Percentiles rank a stretch among this genome's conserved stretches.
Conservation (phyloP, 2,113 vertebrate species). For the Antennarius striatus region DNA sequence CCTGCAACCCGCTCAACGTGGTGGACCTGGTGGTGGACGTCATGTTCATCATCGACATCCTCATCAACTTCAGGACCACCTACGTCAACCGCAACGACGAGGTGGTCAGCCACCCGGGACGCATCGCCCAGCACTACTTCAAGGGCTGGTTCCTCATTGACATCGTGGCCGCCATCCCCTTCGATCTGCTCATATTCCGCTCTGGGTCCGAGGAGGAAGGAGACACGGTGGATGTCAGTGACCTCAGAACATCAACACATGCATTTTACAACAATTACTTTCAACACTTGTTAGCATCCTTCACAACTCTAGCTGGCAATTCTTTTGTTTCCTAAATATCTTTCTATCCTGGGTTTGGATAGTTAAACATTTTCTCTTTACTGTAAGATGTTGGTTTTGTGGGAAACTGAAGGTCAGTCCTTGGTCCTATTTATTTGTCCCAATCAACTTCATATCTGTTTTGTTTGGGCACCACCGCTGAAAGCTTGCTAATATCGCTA, state of each 20-base stretch:
- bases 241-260: not conserved
- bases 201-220: slow-evolving; percentile 88
- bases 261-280: too few relatives aligned
- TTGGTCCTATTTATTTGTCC: too few relatives aligned
- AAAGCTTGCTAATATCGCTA: not conserved
- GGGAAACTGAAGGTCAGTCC: too few relatives aligned
- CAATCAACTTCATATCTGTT: too few relatives aligned
- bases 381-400: too few relatives aligned
- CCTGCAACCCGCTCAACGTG: slow-evolving; percentile 93
- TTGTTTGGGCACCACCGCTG: too few relatives aligned
- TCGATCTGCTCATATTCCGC: slow-evolving; percentile 96
- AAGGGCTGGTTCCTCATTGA: slow-evolving; percentile 99
- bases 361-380: too few relatives aligned
- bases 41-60: slow-evolving; percentile 98
- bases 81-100: slow-evolving; percentile 97
- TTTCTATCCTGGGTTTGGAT: too few relatives aligned
- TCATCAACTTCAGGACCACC: slow-evolving; percentile 99
- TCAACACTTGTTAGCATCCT: too few relatives aligned
- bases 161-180: slow-evolving; percentile 96
- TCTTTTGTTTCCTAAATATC: too few relatives aligned
- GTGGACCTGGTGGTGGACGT: slow-evolving; percentile 98
- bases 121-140: slow-evolving; percentile 96
- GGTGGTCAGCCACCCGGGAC: slow-evolving; percentile 94
- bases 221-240: not conserved
- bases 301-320: too few relatives aligned